Evolutionary conservation across 2,888 invertebrate genomes (phyloP), one percentile per base, ranked within the genome.

Genomic region (Prenolepis imparis): DNA sequence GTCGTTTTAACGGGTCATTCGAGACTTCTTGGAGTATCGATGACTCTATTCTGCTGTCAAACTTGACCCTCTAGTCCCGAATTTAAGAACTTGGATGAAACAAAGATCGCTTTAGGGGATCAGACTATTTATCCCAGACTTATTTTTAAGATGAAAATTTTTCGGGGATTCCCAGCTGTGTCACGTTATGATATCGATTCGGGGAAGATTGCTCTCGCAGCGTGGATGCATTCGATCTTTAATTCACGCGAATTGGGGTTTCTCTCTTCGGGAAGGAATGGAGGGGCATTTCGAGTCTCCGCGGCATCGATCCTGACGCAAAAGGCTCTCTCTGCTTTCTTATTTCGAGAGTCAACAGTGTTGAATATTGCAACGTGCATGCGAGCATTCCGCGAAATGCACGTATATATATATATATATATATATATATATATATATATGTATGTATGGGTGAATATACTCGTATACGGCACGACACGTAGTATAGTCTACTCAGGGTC

Each of bases 381-480:
- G 70, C 78, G 44, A 70, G 57, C 78, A 78, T 78, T 78, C 78
- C 70, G 78, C 55, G 81, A 55, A 55, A 64, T 73, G 63, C 82
- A 28, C 59, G 28, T 28, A 28, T 28, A 28, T 28, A 3, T 28
- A 28, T 28, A 28, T 44, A 15, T 44, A 15, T 44, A 3, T 28
- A 28, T 28, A 28, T 44, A 15, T 44, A 15, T n/a, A n/a, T n/a
- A n/a, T n/a, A n/a, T n/a, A n/a, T n/a, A n/a, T n/a, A n/a, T n/a
- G 39, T 12, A 32, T 39, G 55, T 55, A 39, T 24, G 52, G 55
- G 57, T 72, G 72, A 68, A 72, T 48, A 55, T 82, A 67, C 67
- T 70, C 36, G 57, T 68, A 70, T 59, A 28, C 28, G 21, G 72
- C 59, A 52, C 72, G 52, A 70, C 55, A 70, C 36, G 78, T 21